phyloP scores from a whole-genome alignment of 2,888 invertebrate species.

The Graphium colonna region DNA sequence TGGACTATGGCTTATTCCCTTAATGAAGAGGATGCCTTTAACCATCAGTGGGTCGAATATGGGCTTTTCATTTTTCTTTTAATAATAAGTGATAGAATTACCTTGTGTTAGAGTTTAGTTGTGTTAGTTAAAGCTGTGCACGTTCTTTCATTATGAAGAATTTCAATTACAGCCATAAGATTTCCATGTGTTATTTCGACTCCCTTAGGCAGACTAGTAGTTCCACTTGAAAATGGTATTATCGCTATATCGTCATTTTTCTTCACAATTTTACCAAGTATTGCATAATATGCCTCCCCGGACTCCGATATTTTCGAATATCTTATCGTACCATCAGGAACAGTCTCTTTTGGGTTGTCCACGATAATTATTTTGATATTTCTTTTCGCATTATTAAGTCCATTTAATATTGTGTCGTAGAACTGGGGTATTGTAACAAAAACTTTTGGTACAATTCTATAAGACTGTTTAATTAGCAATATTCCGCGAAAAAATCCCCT shows the following conservation, averaged over 20 bases:
- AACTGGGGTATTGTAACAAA: constrained; percentile 81
- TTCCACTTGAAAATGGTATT: constrained; percentile 92
- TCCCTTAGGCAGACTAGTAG: constrained; percentile 90
- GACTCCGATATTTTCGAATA: constrained; percentile 81
- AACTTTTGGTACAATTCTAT: no score
- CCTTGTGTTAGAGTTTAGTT: constrained; percentile 51
- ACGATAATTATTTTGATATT: constrained; percentile 77
- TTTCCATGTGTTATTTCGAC: constrained; percentile 83
- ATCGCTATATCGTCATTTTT: constrained; percentile 81
- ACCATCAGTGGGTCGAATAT: no score
- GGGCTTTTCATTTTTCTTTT: no score
- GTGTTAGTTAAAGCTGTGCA: constrained; percentile 43
- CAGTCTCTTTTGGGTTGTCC: constrained; percentile 55
- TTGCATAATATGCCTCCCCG: constrained; percentile 70
- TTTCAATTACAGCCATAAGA: constrained; percentile 59
- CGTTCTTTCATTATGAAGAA: constrained; percentile 52
- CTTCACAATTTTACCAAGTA: constrained; percentile 62
- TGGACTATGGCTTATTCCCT: no score
- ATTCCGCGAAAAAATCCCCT: no score
- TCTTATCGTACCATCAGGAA: constrained; percentile 79
- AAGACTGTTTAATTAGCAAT: no score
- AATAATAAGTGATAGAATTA: constrained; percentile 34
- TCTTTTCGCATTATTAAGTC: constrained; percentile 59
- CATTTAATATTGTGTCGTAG: constrained; percentile 67
- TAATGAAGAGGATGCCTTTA: no score